Evolutionary conservation across 2,113 vertebrate species (phyloP), one percentile per base, ranked within the genome.

Genomic region (Microtus oregoni): DNA sequence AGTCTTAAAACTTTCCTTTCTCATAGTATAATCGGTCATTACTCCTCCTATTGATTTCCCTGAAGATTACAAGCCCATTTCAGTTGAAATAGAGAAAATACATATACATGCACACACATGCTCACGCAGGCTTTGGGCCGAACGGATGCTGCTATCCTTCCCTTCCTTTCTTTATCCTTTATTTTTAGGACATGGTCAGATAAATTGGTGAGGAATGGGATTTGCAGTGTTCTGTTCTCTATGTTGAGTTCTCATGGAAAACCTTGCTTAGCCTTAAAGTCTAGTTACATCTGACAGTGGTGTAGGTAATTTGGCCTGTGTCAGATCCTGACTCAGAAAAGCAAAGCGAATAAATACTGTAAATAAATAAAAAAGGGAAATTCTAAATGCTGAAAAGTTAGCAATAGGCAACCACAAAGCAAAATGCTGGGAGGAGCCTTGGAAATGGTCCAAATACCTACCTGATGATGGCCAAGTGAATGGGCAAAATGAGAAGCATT

Each of bases 1-100:
- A 96, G 94, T 96, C 95, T 97, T 94, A 95, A 97, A 96, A 89
- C 96, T 97, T 50, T 95, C 94, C 92, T 95, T 97, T 97, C 95
- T 97, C 91, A 78, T 92, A 70, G 91, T 90, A 81, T 96, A 97
- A 97, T 96, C 76, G 3, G 88, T 97, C 96, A 90, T 95, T 97
- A 97, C 91, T 93, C 75, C 83, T 97, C 89, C 91, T 96, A 86
- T 86, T 97, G 96, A 97, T 97, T 97, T 98, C 97, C 97, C 96
- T 96, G 89, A 97, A 97, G 97, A 97, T 83, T 76, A 91, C 44
- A 94, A 96, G 82, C 78, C 83, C 88, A 72, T 96, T 96, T 94
- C 93, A 90, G 96, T 96, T 96, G 96, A 97, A 96, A 95, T 63
- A 79, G 73, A 92, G 67, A 47, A 58, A 72, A 70, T 9, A 72